Percentiles rank a stretch among this genome's conserved stretches.
Conservation (phyloP, 2,888 invertebrate species). For the Spodoptera picta region DNA sequence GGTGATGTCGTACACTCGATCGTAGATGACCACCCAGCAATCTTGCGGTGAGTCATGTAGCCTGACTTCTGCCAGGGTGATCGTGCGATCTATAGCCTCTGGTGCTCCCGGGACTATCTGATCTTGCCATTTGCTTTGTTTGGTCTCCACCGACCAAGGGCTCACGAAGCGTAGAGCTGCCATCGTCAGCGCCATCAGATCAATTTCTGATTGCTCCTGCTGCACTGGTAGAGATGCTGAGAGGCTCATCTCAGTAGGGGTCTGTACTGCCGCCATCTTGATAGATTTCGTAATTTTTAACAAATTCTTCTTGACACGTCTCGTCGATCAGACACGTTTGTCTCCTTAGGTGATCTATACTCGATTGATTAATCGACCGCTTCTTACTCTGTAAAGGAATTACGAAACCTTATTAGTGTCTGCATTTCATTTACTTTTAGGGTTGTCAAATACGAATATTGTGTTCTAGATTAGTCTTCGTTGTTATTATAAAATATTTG, state of each 20-base stretch:
- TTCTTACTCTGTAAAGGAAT: constrained; percentile 74
- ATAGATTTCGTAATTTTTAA: constrained; percentile 34
- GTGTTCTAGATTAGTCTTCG: not conserved
- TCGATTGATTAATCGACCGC: constrained; percentile 65
- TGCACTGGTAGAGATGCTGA: constrained; percentile 71
- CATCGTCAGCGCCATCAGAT: constrained; percentile 83
- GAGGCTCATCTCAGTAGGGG: constrained; percentile 74
- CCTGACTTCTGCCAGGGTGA: constrained; percentile 92
- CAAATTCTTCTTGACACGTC: constrained; percentile 28
- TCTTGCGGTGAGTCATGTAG: constrained; percentile 92
- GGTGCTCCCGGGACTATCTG: constrained; percentile 71
- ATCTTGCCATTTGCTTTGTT: constrained; percentile 66
- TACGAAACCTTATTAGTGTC: constrained; percentile 77
- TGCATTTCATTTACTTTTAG: constrained; percentile 59
- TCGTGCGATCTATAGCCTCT: constrained; percentile 82
- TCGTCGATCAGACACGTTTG: constrained; percentile 55
- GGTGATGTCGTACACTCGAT: constrained; percentile 95
- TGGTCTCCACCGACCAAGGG: constrained; percentile 77
- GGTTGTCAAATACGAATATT: constrained; percentile 43
- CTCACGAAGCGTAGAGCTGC: constrained; percentile 83
- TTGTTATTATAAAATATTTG: not conserved
- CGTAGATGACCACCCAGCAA: constrained; percentile 96
- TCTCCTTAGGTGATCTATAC: constrained; percentile 58
- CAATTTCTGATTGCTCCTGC: constrained; percentile 76
- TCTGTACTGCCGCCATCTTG: constrained; percentile 81